These are phyloP conservation scores for Gadopsis bispinosus DNA, from an alignment of 2,797 vertebrate species.

Conservation along the genomic window DNA sequence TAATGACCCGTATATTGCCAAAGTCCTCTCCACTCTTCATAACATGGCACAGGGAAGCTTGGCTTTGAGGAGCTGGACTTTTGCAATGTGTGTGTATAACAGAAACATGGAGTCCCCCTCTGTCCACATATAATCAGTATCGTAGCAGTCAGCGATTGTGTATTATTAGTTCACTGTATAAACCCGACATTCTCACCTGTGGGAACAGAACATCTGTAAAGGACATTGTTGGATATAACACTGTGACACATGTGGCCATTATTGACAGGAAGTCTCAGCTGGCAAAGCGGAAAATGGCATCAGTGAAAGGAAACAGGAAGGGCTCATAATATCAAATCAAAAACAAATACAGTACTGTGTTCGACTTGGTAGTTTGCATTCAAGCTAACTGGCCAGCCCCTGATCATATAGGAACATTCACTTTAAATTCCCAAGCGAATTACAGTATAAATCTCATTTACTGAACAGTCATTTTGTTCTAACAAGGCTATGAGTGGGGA, in stretches of 20 bases:
- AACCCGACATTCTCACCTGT: not conserved
- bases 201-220: constrained; percentile 51
- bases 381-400: not conserved
- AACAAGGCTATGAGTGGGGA: constrained; percentile 7
- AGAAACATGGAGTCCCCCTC: not conserved
- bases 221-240: constrained; percentile 42
- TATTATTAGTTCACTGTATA: constrained; percentile 1
- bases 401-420: not conserved
- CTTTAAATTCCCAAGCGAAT: not conserved
- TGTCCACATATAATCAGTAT: not conserved
- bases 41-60: not conserved
- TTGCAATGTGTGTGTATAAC: not conserved
- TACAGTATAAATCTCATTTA: not conserved
- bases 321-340: constrained; percentile 42
- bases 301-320: constrained; percentile 73
- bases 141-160: not conserved
- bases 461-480: not conserved
- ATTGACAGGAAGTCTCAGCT: constrained; percentile 69
- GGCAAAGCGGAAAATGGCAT: constrained; percentile 76
- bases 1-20: not conserved
- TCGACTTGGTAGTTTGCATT: not conserved
- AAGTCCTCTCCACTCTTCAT: not conserved
- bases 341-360: constrained; percentile 14
- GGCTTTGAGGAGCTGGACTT: not conserved
- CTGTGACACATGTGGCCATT: constrained; percentile 43